phyloP scores from a whole-genome alignment of 2,113 vertebrate genomes.

The Gnathonemus longibarbis region DNA sequence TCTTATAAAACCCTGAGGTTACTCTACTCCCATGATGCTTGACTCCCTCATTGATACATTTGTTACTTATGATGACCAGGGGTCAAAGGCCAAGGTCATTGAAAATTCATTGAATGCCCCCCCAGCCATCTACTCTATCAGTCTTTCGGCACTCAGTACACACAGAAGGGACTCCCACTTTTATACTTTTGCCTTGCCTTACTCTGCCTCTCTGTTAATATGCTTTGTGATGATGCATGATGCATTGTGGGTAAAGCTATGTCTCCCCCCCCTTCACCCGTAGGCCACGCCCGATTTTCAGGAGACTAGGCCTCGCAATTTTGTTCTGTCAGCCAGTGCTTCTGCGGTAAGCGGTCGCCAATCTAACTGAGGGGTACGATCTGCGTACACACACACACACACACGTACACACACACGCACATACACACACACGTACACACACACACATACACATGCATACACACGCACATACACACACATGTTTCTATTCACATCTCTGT shows the following conservation, averaged over 20 bases:
- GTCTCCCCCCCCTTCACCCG: constrained; percentile 62
- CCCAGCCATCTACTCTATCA: neutral
- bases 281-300: constrained; percentile 96
- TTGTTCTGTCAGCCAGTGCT: constrained; percentile 93
- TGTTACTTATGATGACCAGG: neutral
- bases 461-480: neutral
- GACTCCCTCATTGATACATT: neutral
- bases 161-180: neutral
- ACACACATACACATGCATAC: neutral
- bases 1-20: neutral
- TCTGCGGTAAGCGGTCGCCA: constrained; percentile 80
- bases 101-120: neutral
- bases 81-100: neutral
- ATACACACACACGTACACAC: no score
- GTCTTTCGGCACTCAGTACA: neutral
- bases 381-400: neutral
- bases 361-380: neutral
- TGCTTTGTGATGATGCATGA: constrained; percentile 6
- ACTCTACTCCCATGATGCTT: neutral
- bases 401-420: neutral
- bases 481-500: neutral
- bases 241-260: constrained; percentile 12
- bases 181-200: neutral
- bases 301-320: constrained; percentile 97
- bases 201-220: neutral